Evolutionary conservation across 2,797 vertebrate genomes (phyloP).

Genomic region (Xenentodon cancila): DNA sequence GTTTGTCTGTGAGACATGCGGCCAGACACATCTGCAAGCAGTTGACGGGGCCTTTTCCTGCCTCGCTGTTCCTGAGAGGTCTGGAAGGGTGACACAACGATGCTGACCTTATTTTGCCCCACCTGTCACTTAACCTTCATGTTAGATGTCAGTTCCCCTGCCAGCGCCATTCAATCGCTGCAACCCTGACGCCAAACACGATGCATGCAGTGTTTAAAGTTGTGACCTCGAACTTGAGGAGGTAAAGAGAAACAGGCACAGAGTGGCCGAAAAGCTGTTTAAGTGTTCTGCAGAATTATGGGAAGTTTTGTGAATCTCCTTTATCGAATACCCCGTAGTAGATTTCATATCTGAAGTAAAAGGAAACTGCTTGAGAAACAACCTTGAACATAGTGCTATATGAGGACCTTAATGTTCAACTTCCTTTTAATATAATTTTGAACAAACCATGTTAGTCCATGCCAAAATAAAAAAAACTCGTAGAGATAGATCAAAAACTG

Average conservation of each 20-base stretch:
- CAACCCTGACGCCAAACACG: slow-evolving; percentile 64
- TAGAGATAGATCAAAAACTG: slow-evolving; percentile 48
- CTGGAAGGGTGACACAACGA: slow-evolving; percentile 79
- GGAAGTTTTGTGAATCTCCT: not conserved
- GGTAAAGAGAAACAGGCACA: slow-evolving; percentile 36
- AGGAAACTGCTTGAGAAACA: slow-evolving; percentile 8
- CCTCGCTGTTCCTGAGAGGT: slow-evolving; percentile 76
- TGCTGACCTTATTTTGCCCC: slow-evolving; percentile 81
- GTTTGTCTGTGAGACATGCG: slow-evolving; percentile 79
- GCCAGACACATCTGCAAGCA: slow-evolving; percentile 86
- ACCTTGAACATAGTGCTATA: not conserved
- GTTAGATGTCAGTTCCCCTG: slow-evolving; percentile 79
- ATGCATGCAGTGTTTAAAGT: slow-evolving; percentile 61
- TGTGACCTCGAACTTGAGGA: slow-evolving; percentile 66
- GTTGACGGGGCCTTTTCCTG: slow-evolving; percentile 81
- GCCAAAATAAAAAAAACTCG: slow-evolving; percentile 20
- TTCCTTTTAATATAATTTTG: not conserved
- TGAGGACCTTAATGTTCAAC: slow-evolving; percentile 14
- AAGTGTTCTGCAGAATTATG: slow-evolving; percentile 7
- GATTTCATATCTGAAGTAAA: not conserved
- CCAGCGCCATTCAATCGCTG: slow-evolving; percentile 62
- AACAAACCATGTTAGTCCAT: slow-evolving; percentile 8
- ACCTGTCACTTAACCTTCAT: slow-evolving; percentile 84
- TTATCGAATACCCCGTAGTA: not conserved
- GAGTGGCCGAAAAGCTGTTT: slow-evolving; percentile 14